Percentiles rank a stretch among this genome's conserved stretches.
phyloP scores from a whole-genome alignment of 2,113 vertebrate species.

The Pterocles gutturalis region DNA sequence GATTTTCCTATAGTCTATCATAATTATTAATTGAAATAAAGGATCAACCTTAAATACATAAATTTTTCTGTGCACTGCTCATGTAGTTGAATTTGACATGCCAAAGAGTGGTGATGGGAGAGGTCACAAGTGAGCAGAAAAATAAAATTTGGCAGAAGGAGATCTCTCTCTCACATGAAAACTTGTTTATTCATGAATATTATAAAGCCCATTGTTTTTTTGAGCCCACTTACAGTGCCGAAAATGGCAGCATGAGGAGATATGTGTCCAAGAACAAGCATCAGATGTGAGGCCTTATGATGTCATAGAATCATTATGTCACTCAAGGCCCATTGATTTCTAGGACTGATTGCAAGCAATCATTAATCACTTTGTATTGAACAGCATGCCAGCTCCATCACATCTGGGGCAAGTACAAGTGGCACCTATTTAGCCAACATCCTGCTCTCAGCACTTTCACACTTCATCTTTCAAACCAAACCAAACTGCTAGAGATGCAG shows the following conservation, averaged over 20 bases:
- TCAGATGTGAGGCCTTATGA: constrained; percentile 45
- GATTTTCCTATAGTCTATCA: neutral
- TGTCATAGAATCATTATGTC: constrained; percentile 63
- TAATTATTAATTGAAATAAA: neutral
- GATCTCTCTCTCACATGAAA: neutral
- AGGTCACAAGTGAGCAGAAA: neutral
- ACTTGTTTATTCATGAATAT: constrained; percentile 47
- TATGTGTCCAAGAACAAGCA: neutral
- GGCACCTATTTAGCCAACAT: constrained; percentile 62
- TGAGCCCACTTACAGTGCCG: neutral
- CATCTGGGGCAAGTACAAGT: constrained; percentile 63
- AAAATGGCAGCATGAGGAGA: neutral
- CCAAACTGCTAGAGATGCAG: neutral
- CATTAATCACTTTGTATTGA: constrained; percentile 70
- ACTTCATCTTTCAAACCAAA: neutral
- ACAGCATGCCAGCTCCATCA: constrained; percentile 18
- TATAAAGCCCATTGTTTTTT: neutral
- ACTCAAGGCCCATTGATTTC: constrained; percentile 65
- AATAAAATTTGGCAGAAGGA: neutral
- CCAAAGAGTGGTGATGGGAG: neutral
- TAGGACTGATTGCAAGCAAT: constrained; percentile 66
- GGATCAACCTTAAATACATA: neutral
- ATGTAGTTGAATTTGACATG: neutral
- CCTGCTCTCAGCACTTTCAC: constrained; percentile 53
- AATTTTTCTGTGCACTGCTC: neutral